phyloP scores from a whole-genome alignment of 2,797 vertebrate species.

The Diplodus sargus region DNA sequence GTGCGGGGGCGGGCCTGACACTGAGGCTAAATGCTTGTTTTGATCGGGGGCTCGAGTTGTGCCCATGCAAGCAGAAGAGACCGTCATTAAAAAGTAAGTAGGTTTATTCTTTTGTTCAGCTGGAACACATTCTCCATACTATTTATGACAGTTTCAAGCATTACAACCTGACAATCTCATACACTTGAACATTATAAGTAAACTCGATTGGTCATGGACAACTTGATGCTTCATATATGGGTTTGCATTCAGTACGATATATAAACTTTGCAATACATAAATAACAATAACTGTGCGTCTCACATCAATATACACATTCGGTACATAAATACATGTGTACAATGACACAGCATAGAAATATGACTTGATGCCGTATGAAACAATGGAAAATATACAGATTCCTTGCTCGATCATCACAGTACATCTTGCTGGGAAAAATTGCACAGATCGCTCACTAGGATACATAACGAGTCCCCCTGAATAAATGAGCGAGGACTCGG shows the following conservation, averaged over 20 bases:
- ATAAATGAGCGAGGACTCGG: slow-evolving; percentile 56
- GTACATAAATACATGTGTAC: slow-evolving; percentile 81
- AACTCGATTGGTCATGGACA: slow-evolving; percentile 61
- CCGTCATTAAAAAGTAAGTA: slow-evolving; percentile 72
- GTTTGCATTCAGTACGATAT: slow-evolving; percentile 63
- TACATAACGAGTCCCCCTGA: slow-evolving; percentile 52
- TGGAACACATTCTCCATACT: slow-evolving; percentile 75
- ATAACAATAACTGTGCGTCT: slow-evolving; percentile 77
- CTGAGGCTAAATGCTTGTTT: slow-evolving; percentile 15
- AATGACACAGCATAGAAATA: slow-evolving; percentile 75
- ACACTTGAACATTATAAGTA: slow-evolving; percentile 59
- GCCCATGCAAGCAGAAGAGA: slow-evolving; percentile 25
- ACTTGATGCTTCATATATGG: slow-evolving; percentile 58
- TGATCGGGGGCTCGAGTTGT: slow-evolving; percentile 21
- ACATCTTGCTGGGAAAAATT: slow-evolving; percentile 60
- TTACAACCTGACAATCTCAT: slow-evolving; percentile 65
- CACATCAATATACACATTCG: slow-evolving; percentile 80
- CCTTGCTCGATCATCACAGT: slow-evolving; percentile 58
- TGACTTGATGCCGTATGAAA: slow-evolving; percentile 66
- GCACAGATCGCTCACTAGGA: slow-evolving; percentile 62
- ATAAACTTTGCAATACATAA: slow-evolving; percentile 77
- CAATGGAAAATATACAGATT: slow-evolving; percentile 68
- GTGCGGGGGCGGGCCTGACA: neutral
- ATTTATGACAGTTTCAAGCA: slow-evolving; percentile 69
- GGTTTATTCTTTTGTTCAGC: slow-evolving; percentile 76